Evolutionary conservation across 2,113 vertebrate species (phyloP), one percentile per base, ranked within the genome.

Genomic region (Ophiodon elongatus): DNA sequence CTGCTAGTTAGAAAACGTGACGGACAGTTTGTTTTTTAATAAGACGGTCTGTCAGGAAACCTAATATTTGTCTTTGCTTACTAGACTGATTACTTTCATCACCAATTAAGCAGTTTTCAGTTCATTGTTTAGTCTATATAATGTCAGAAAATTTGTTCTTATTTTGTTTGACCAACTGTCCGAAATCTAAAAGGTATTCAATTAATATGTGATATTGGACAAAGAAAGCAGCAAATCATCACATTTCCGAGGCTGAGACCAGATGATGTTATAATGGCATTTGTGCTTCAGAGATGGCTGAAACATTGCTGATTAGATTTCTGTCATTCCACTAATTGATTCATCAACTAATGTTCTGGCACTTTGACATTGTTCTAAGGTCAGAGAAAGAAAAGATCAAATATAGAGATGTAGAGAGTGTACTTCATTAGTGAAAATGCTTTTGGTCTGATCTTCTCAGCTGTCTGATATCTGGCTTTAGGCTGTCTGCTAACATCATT

Each of bases 401-500:
- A 17, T 4, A 31, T n/a, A 56, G 54, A 56, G 4, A 33, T 33
- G n/a, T n/a, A 31, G 27, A 60, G 21, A 43, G 27, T 3, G 59
- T 50, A 25, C 31, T 65, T 76, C 8, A 65, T 76, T 4, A 41
- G 45, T 66, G 37, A n/a, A n/a, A 77, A 43, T 19, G 45, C 62
- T n/a, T 54, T 21, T 41, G 45, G 33, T n/a, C 11, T 60, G 52
- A 74, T 52, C 17, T 23, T 77, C 27, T 39, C 2, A 39, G 8
- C 52, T 59, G 81, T 57, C 73, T 56, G n/a, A 37, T 47, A 37
- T 57, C 47, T 73, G 41, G 39, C 31, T 43, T 66, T 3, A 25
- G 62, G 11, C 29, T 35, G 41, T 33, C 15, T 54, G 17, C 33
- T 39, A 11, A 63, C 73, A 50, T 60, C 57, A 60, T 2, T 15